Conservation (phyloP, 1,140 invertebrate species). For the Formica exsecta region DNA sequence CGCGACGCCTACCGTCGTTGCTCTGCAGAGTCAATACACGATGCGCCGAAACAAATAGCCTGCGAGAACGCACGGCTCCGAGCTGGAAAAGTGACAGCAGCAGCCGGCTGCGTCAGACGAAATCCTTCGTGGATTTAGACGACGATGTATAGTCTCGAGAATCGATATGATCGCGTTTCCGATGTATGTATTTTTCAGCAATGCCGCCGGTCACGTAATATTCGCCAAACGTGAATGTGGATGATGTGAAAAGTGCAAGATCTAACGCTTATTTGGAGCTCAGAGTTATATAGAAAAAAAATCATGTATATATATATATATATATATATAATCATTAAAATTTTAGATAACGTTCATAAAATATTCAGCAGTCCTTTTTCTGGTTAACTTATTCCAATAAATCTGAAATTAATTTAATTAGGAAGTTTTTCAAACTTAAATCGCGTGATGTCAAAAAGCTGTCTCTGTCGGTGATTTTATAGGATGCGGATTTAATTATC, state of each 20-base stretch:
- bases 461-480: slow-evolving; percentile 19
- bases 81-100: slow-evolving; percentile 60
- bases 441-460: too few species aligned
- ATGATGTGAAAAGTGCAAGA: background rate
- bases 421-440: background rate
- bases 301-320: background rate
- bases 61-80: slow-evolving; percentile 37
- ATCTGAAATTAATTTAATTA: background rate
- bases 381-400: background rate
- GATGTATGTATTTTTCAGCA: background rate
- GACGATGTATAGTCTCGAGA: slow-evolving; percentile 69
- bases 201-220: background rate
- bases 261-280: background rate
- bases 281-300: background rate
- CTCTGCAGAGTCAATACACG: slow-evolving; percentile 77
- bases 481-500: slow-evolving; percentile 8
- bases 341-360: background rate
- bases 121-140: slow-evolving; percentile 74
- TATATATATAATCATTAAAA: background rate
- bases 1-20: slow-evolving; percentile 77
- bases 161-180: slow-evolving; percentile 36
- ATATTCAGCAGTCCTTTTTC: background rate
- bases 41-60: slow-evolving; percentile 75
- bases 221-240: background rate
- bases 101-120: slow-evolving; percentile 66